phyloP scores from a whole-genome alignment of 1,140 invertebrate genomes.

The Drosophila littoralis region DNA sequence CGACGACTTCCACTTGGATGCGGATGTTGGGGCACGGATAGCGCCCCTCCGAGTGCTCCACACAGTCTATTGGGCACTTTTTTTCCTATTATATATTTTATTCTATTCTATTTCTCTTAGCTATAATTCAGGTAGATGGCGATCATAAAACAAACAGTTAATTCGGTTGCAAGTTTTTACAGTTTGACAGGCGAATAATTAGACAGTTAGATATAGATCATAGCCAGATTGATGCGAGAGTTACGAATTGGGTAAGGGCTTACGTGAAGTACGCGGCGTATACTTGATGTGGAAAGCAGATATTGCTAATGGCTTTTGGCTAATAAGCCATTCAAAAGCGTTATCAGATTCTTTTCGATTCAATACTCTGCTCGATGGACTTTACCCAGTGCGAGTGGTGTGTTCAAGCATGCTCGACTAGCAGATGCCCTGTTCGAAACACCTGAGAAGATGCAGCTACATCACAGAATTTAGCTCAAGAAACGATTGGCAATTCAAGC shows the following conservation, averaged over 20 bases:
- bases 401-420: too few species aligned
- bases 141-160: not conserved
- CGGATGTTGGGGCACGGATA: not conserved
- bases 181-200: not conserved
- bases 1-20: conserved; percentile 1
- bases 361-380: not conserved
- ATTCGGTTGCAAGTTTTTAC: not conserved
- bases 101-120: not conserved
- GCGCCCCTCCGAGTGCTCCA: too few species aligned
- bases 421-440: not conserved
- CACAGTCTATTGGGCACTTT: not conserved
- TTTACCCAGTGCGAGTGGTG: not conserved
- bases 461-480: too few species aligned
- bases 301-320: conserved; percentile 2
- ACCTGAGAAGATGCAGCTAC: not conserved
- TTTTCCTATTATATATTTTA: not conserved
- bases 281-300: conserved; percentile 18
- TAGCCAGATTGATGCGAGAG: not conserved
- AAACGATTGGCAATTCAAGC: too few species aligned
- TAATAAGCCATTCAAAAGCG: conserved; percentile 7
- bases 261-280: conserved; percentile 6
- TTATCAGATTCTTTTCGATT: conserved; percentile 19
- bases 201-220: not conserved
- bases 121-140: not conserved
- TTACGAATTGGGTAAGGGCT: not conserved